Conservation (phyloP, 1,140 invertebrate genomes). For the Ceratoteleas bidentatus region DNA sequence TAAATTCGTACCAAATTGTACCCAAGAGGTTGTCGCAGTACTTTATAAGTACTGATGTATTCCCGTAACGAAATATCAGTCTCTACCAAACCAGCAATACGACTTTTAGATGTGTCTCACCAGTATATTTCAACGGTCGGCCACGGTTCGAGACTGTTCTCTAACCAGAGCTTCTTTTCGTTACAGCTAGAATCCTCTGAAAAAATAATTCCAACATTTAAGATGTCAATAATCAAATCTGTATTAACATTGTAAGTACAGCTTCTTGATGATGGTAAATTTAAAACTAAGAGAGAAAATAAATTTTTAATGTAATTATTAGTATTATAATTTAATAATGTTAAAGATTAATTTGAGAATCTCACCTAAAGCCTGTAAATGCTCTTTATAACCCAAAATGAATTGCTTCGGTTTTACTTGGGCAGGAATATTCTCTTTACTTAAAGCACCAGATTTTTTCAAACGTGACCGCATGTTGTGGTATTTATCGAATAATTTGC, state of each 20-base stretch:
- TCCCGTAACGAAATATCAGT: not conserved
- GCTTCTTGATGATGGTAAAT: not conserved
- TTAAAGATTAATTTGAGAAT: no score
- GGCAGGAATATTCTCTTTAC: not conserved
- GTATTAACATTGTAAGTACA: constrained; percentile 1
- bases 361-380: constrained; percentile 2
- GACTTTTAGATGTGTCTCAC: not conserved
- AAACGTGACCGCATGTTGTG: not conserved
- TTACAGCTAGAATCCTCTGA: not conserved
- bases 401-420: not conserved
- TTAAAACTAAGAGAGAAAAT: not conserved
- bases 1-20: constrained; percentile 6
- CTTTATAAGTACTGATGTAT: constrained; percentile 1
- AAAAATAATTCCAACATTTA: not conserved
- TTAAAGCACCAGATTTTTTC: not conserved
- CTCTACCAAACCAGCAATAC: not conserved
- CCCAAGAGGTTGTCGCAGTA: constrained; percentile 1
- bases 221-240: not conserved
- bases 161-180: constrained; percentile 1
- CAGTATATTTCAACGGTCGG: not conserved
- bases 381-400: constrained; percentile 1
- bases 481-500: constrained; percentile 10
- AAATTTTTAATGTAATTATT: not conserved
- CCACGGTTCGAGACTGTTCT: constrained; percentile 9
- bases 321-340: not conserved